Percentiles rank a stretch among this genome's conserved stretches.
Conservation (phyloP, 1,140 invertebrate genomes). For the Papilio polytes region DNA sequence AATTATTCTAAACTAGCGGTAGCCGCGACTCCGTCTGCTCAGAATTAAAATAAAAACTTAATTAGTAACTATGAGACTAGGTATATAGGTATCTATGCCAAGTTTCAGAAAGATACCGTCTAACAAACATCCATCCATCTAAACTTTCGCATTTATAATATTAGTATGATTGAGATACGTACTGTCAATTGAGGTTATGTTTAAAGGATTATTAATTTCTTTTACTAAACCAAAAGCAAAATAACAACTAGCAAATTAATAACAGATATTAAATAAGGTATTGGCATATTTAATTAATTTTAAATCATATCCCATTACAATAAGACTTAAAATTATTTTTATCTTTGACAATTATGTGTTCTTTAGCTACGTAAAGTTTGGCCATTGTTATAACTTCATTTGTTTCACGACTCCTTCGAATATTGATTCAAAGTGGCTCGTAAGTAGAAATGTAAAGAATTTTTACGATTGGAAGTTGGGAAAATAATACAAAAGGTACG, state of each 20-base stretch:
- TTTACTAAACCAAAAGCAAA: background rate
- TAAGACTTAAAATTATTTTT: conserved; percentile 6
- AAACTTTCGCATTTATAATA: no score
- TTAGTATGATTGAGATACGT: no score
- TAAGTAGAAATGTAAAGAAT: conserved; percentile 77
- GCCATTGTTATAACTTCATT: conserved; percentile 82
- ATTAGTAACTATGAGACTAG: no score
- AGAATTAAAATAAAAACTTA: no score
- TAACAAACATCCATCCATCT: no score
- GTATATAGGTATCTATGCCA: no score
- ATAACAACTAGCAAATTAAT: background rate
- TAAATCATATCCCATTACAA: background rate
- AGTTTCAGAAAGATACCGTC: no score
- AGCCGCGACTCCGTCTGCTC: no score
- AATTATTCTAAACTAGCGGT: no score
- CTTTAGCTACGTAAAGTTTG: conserved; percentile 31
- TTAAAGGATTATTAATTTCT: conserved; percentile 27
- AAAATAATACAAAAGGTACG: conserved; percentile 54
- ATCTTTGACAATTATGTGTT: background rate
- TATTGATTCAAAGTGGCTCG: conserved; percentile 79
- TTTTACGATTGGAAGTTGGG: conserved; percentile 75
- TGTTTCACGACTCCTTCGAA: conserved; percentile 67
- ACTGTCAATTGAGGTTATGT: no score
- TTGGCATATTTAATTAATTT: background rate
- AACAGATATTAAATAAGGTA: background rate